These are phyloP conservation scores for Alethe diademata DNA, from an alignment of 2,113 vertebrate genomes.

Conservation along the genomic window DNA sequence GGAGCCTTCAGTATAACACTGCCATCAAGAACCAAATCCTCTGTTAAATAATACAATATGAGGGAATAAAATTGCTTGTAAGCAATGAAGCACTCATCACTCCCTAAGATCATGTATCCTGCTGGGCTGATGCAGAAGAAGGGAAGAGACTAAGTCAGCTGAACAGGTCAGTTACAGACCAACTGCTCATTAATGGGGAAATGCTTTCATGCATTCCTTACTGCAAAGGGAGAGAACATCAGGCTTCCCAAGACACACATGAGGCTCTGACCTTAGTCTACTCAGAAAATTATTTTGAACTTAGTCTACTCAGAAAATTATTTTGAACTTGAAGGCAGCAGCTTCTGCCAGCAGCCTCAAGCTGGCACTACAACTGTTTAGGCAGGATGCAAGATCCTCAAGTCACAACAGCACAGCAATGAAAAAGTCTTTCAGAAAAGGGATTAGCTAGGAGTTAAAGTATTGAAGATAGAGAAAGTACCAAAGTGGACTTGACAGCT, in stretches of 20 bases:
- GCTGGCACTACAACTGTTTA: background rate
- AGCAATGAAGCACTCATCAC: background rate
- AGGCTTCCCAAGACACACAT: background rate
- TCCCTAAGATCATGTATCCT: background rate
- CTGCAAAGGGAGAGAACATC: background rate
- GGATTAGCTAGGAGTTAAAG: background rate
- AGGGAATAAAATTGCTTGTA: background rate
- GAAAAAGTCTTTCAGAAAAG: background rate
- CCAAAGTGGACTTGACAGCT: background rate
- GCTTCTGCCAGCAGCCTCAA: slow-evolving; percentile 8
- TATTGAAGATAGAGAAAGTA: background rate
- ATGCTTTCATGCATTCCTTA: background rate
- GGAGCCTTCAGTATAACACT: background rate
- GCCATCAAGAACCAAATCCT: background rate
- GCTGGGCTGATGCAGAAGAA: background rate
- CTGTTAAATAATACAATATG: background rate
- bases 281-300: background rate
- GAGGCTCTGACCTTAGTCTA: background rate
- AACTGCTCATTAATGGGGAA: background rate
- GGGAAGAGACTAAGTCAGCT: background rate
- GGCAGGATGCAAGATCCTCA: background rate
- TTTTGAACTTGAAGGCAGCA: background rate
- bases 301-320: background rate
- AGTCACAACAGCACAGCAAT: background rate
- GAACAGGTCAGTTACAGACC: background rate